Conservation (phyloP, 2,888 invertebrate genomes). For the Macrophya annulata region DNA sequence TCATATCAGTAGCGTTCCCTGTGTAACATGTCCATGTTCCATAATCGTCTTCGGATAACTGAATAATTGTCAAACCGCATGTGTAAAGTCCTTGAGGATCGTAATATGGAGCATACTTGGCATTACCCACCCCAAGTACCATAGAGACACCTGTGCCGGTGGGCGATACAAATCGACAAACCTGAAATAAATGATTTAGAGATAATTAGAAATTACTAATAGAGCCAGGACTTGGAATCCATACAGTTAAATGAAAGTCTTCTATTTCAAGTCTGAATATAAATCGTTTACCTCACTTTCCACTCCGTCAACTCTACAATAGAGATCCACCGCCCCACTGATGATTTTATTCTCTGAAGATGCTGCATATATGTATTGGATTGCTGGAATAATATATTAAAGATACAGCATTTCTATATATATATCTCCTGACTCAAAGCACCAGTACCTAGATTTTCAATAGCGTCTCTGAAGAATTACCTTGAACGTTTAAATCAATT, state of each 20-base stretch:
- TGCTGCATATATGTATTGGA: slow-evolving; percentile 33
- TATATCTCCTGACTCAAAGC: background rate
- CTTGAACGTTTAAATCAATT: slow-evolving; percentile 30
- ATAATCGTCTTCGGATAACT: slow-evolving; percentile 75
- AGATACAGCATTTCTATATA: background rate
- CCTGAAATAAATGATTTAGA: slow-evolving; percentile 29
- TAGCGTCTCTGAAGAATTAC: slow-evolving; percentile 6
- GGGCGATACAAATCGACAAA: slow-evolving; percentile 56
- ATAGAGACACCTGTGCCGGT: slow-evolving; percentile 48
- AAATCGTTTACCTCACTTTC: slow-evolving; percentile 34
- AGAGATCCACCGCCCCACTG: slow-evolving; percentile 43
- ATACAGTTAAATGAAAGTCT: background rate
- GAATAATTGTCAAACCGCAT: slow-evolving; percentile 81
- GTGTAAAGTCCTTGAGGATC: slow-evolving; percentile 47
- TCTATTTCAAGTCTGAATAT: background rate
- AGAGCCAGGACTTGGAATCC: background rate
- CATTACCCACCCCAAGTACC: slow-evolving; percentile 46
- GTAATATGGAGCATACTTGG: slow-evolving; percentile 44
- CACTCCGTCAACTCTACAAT: slow-evolving; percentile 41
- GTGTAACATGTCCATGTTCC: slow-evolving; percentile 81
- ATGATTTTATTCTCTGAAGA: slow-evolving; percentile 25
- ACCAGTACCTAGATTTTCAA: background rate
- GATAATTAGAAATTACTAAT: background rate
- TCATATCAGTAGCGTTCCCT: slow-evolving; percentile 72
- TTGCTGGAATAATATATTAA: background rate